Conservation (phyloP, 2,113 vertebrate genomes). For the Ciconia stormi region DNA sequence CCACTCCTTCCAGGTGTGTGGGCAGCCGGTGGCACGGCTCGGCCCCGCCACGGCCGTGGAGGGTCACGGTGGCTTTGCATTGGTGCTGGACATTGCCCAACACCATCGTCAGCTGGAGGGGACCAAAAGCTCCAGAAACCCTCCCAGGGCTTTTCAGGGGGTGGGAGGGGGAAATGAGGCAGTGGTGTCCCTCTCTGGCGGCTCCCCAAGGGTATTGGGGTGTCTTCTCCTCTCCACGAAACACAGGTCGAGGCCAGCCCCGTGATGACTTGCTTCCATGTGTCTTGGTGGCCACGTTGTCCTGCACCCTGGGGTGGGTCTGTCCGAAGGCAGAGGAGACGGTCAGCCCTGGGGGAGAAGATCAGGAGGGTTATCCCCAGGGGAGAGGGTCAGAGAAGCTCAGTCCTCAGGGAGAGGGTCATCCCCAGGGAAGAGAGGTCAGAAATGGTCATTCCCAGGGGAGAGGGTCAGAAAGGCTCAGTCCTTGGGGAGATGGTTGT, state of each 20-base stretch:
- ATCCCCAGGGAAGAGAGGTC: neutral
- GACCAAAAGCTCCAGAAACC: neutral
- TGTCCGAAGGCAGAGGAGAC: neutral
- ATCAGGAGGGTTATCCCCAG: neutral
- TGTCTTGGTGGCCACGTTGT: neutral
- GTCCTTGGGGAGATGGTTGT: no score
- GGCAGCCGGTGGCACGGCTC: accelerated
- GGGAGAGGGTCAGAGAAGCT: neutral
- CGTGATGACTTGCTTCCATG: accelerated
- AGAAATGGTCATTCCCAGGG: no score
- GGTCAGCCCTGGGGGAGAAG: neutral
- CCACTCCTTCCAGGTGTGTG: constrained; percentile 92
- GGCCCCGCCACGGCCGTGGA: accelerated
- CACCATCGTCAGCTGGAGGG: accelerated
- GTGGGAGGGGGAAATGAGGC: no score
- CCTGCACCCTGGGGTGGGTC: no score
- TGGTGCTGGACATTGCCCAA: neutral
- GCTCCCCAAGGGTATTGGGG: accelerated
- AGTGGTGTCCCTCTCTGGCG: neutral
- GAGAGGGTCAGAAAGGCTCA: neutral
- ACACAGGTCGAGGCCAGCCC: neutral
- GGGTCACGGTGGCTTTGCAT: accelerated
- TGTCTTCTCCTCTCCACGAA: neutral
- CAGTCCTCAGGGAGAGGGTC: neutral
- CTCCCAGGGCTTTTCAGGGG: neutral